Base-by-base conservation (phyloP, 2,113 vertebrate species). In the Indicator indicator region DNA sequence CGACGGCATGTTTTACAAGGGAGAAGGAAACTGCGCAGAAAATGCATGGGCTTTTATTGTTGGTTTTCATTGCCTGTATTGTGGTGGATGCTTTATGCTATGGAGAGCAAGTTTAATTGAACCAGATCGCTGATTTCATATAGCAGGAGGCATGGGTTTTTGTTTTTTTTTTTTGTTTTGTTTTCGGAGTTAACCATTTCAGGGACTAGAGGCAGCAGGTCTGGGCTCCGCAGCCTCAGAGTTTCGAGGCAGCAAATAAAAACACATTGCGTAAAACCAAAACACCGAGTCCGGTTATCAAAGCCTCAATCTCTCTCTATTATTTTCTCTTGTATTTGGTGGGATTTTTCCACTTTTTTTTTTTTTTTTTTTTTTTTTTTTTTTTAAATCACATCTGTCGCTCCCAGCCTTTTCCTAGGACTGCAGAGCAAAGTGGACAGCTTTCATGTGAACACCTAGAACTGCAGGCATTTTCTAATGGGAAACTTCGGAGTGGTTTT, bases 61-160 rank as follows among this genome's bases (percentile, higher is more conserved):
- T 94, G 95, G 89, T 62, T 95, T 97, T 95, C 95, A 93, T 78
- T 91, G 90, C 91, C 88, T 90, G 93, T 59, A 55, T 81, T 74
- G 94, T 89, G 94, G 90, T 82, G 93, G 90, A 88, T 91, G 96
- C 96, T 94, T 95, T 95, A 95, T 95, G 92, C 96, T 89, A 95
- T 32, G 96, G 93, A 91, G 94, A 91, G 93, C 88, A 72, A 93
- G 92, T 94, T 95, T 93, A 94, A 96, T 95, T 92, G 96, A 96
- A 88, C 86, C 92, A 86, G 95, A 95, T 92, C 90, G 93, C 94
- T 89, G 93, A 94, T 93, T 95, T 94, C 95, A 71, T 91, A 88
- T 74, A 86, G 76, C 16, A 69, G 81, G 81, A 92, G 89, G 86
- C 79, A 94, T 42, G 74, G 74, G 38, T 83, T 70, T 52, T 15